Conservation (phyloP, 2,113 vertebrate genomes). For the Tachuris rubrigastra region DNA sequence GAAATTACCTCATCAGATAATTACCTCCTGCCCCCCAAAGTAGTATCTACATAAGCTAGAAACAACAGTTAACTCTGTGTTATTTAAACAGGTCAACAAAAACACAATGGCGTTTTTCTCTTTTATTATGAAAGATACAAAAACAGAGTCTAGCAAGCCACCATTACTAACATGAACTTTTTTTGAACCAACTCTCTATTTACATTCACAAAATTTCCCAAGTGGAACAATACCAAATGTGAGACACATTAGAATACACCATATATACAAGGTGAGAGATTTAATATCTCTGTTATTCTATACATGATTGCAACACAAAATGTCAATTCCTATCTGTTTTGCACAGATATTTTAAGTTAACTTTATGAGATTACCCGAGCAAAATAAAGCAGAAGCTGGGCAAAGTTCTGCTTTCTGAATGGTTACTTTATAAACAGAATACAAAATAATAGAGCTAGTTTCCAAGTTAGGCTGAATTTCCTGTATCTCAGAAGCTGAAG, state of each 20-base stretch:
- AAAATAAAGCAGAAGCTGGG: not conserved
- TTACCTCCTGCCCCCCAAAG: not conserved
- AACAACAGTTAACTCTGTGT: not conserved
- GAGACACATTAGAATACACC: conserved; percentile 71
- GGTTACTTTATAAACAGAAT: not conserved
- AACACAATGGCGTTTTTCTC: not conserved
- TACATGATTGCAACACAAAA: conserved; percentile 9
- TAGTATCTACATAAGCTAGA: not conserved
- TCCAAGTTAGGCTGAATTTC: not conserved
- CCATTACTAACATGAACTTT: conserved; percentile 10
- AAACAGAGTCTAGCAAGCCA: conserved; percentile 56
- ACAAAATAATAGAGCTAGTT: not conserved
- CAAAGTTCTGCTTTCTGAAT: not conserved
- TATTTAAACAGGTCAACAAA: not conserved
- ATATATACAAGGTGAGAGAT: conserved; percentile 60
- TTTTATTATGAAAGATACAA: conserved; percentile 75
- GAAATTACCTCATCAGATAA: not conserved
- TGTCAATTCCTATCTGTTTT: not conserved
- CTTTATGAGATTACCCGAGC: not conserved
- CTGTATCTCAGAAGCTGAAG: not conserved
- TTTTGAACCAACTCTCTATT: conserved; percentile 61
- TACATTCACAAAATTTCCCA: conserved; percentile 77
- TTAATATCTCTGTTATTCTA: conserved; percentile 21
- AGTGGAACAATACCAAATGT: conserved; percentile 75
- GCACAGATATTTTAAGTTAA: conserved; percentile 2